A percentile compares a stretch with the other conserved stretches of the same genome.
Conservation (phyloP, 2,797 vertebrate genomes). For the Pipistrellus nathusii region DNA sequence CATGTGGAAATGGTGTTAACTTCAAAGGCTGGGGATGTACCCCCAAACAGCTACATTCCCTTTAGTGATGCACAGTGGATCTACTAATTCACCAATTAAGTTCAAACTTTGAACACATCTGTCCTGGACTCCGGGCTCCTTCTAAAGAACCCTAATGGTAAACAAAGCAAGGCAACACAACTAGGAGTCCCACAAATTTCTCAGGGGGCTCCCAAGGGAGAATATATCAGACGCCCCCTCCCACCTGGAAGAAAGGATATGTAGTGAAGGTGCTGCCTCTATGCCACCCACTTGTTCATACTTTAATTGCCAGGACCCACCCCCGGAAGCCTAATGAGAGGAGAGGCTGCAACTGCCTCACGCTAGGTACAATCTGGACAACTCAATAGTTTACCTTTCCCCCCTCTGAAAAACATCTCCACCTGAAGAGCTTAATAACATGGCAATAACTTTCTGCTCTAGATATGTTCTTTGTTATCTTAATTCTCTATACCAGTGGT, state of each 20-base stretch:
- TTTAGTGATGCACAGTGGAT: background rate
- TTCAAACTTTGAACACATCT: constrained; percentile 29
- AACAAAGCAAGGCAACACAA: background rate
- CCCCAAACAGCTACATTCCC: background rate
- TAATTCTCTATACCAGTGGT: background rate
- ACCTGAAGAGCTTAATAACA: constrained; percentile 43
- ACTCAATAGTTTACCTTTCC: background rate
- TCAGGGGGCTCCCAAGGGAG: background rate
- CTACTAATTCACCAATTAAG: constrained; percentile 43
- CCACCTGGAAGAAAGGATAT: background rate
- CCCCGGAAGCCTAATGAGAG: background rate
- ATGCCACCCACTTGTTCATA: too few species aligned
- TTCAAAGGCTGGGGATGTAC: background rate
- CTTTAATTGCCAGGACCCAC: too few species aligned
- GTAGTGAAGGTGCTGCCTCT: background rate
- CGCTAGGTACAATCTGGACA: background rate
- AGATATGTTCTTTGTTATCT: constrained; percentile 34
- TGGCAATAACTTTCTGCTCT: background rate
- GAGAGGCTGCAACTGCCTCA: background rate
- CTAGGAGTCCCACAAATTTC: background rate
- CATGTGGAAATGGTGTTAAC: background rate
- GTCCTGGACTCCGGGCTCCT: constrained; percentile 10
- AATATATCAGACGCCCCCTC: background rate
- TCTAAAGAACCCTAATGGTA: background rate
- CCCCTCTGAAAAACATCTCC: background rate